Evolutionary conservation across 2,797 vertebrate species (phyloP), one percentile per base, ranked within the genome.

Genomic region (Dryobates pubescens): DNA sequence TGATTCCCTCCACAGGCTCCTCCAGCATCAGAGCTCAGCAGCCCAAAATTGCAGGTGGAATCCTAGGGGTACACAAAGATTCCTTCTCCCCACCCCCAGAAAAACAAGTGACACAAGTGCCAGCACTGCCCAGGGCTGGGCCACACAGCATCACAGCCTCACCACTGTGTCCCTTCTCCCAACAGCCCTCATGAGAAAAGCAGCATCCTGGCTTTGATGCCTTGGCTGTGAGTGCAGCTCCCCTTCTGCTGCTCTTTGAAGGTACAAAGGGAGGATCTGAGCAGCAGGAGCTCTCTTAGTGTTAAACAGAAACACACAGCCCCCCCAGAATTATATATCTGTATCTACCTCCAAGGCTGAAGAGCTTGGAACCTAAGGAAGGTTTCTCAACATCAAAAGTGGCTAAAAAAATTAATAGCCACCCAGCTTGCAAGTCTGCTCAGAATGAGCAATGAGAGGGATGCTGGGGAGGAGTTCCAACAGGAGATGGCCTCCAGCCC

Each of bases 401-500:
- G 16, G 6, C 65, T 76, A 36, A 68, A 12, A 12, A 90, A 83
- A 65, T 74, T 65, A 47, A 88, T 83, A 88, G 34, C 51, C 13
- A 8, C 19, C 54, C 63, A 68, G 65, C 79, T 89, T 41, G 8
- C 26, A 47, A 58, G 72, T 10, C 38, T 61, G 65, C 59, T 91
- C 4, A 2, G 87, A 81, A 96, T 94, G 89, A 88, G 78, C 77
- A 75, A 67, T 29, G 59, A 89, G 88, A 93, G 32, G 76, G 73
- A 70, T 91, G 80, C 58, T 0, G 0, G 53, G n/a, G 32, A 89
- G 17, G 51, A 73, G 71, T 75, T 83, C 30, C 54, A 78, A 30
- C n/a, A 24, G 30, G 84, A n/a, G 27, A 56, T 65, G 26, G n/a
- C 92, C 65, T 85, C 73, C n/a, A 61, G 68, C 26, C 41, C 41